These are phyloP conservation scores for Acanthis flammea DNA, from an alignment of 2,797 vertebrate genomes.

Conservation along the genomic window DNA sequence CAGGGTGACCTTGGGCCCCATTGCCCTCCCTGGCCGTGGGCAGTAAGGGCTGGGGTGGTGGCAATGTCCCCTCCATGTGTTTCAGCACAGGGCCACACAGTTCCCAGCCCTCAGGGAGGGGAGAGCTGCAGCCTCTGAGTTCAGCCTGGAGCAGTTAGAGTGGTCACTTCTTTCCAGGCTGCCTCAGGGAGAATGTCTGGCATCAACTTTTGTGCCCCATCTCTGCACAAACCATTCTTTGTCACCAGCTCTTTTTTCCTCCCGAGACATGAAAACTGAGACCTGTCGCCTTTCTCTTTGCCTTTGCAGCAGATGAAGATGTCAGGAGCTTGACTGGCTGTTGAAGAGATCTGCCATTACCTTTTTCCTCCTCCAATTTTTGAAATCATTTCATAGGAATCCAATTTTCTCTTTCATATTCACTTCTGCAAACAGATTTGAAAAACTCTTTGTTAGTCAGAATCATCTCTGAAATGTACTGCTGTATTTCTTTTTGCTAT, in stretches of 20 bases:
- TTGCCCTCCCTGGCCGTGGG: background rate
- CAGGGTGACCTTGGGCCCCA: fast-evolving
- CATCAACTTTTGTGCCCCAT: background rate
- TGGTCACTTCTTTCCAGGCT: background rate
- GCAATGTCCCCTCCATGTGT: fast-evolving
- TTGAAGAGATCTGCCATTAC: constrained; percentile 41
- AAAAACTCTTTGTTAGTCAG: constrained; percentile 49
- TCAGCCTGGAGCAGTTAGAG: background rate
- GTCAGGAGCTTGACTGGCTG: constrained; percentile 12
- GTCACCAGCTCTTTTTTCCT: background rate
- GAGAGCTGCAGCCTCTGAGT: background rate
- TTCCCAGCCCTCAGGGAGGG: background rate
- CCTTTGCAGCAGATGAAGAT: constrained; percentile 41
- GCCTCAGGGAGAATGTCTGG: fast-evolving
- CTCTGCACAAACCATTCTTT: background rate
- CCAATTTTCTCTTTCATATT: constrained; percentile 37
- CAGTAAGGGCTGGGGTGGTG: background rate
- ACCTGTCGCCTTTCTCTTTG: background rate
- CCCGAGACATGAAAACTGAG: background rate
- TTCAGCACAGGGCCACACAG: fast-evolving
- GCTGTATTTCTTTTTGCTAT: constrained; percentile 62
- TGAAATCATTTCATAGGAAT: constrained; percentile 37
- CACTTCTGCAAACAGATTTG: constrained; percentile 57
- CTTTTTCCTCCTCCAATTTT: constrained; percentile 48
- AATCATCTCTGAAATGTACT: constrained; percentile 54